phyloP scores from a whole-genome alignment of 2,888 invertebrate species.

The Pseudolycoriella hygida region DNA sequence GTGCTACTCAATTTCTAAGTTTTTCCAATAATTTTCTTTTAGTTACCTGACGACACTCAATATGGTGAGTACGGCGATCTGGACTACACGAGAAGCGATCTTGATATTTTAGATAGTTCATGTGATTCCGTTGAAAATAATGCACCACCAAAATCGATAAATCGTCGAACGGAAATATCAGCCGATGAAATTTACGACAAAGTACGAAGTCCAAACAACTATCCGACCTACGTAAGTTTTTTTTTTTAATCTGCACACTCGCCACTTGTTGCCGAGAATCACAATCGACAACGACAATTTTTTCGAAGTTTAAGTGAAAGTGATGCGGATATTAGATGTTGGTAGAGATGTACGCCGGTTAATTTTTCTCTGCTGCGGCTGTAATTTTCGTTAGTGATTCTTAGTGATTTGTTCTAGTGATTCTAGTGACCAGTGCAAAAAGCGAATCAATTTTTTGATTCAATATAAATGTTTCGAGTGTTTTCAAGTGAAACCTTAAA shows the following conservation, averaged over 20 bases:
- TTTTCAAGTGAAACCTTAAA: too few relatives aligned
- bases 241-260: neutral
- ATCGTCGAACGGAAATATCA: neutral
- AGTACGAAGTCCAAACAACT: neutral
- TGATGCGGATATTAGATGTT: too few relatives aligned
- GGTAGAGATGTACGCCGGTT: too few relatives aligned
- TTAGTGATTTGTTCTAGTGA: too few relatives aligned
- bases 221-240: neutral
- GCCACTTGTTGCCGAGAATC: neutral
- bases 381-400: too few relatives aligned
- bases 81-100: constrained; percentile 21
- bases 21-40: constrained; percentile 23
- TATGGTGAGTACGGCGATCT: constrained; percentile 27
- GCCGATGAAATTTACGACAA: neutral
- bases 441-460: too few relatives aligned
- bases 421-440: too few relatives aligned
- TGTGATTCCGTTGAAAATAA: neutral
- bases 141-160: neutral
- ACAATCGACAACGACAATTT: too few relatives aligned
- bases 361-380: too few relatives aligned
- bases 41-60: constrained; percentile 19
- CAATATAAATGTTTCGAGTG: too few relatives aligned
- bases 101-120: constrained; percentile 14
- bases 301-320: too few relatives aligned
- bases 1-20: neutral